Percentiles rank a stretch among this genome's conserved stretches.
Conservation (phyloP, 2,888 invertebrate species). For the Coecobrya sp. region DNA sequence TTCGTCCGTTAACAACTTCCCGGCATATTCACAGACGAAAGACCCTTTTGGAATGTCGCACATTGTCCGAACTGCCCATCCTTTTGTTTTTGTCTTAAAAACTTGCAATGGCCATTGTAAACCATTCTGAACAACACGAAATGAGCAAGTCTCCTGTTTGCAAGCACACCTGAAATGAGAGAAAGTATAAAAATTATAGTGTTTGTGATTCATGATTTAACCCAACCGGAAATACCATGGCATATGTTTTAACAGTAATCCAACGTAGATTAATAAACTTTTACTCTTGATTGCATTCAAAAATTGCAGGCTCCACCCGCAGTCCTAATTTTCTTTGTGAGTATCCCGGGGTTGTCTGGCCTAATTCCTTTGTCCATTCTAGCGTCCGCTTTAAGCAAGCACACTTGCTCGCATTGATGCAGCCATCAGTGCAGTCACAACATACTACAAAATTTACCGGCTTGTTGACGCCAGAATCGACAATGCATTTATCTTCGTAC, state of each 20-base stretch:
- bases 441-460: conserved; percentile 95
- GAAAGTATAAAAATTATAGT: background rate
- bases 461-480: too few relatives aligned
- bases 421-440: conserved; percentile 97
- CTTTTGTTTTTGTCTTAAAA: conserved; percentile 94
- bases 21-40: conserved; percentile 98
- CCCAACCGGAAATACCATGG: background rate
- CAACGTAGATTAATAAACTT: too few relatives aligned
- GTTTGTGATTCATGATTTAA: background rate
- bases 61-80: conserved; percentile 98
- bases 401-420: conserved; percentile 95
- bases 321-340: conserved; percentile 94
- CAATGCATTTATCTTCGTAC: too few relatives aligned
- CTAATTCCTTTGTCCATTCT: conserved; percentile 90
- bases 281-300: conserved; percentile 96
- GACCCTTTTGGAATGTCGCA: conserved; percentile 98
- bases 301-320: conserved; percentile 96
- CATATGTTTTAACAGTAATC: background rate
- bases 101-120: conserved; percentile 95
- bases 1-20: conserved; percentile 96
- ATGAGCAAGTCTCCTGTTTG: conserved; percentile 93
- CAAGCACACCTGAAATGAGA: conserved; percentile 93
- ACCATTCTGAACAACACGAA: conserved; percentile 98
- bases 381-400: conserved; percentile 96
- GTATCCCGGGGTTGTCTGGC: conserved; percentile 89